Base-by-base conservation (phyloP, 2,888 invertebrate species). In the Sinhomidia bicolor region DNA sequence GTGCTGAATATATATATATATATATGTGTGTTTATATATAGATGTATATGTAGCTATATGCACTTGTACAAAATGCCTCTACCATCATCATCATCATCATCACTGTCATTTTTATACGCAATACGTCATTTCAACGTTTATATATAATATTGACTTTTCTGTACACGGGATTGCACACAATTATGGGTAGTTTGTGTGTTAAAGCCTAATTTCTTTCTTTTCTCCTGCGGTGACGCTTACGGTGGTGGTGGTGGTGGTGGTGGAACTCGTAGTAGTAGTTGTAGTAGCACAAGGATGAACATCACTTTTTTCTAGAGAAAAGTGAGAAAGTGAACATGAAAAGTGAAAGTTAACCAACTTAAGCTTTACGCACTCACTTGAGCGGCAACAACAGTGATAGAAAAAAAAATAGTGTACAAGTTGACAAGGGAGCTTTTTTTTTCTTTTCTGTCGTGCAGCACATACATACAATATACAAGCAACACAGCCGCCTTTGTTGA, bases 291-390 rank as follows among this genome's bases (percentile, higher is more conserved):
- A n/a, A n/a, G 32, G 20, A 71, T 44, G 44, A 71, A 71, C 71
- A 44, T 41, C 12, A 23, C 0, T 41, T 36, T 32, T 36, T 51
- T 51, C 12, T 3, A 57, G n/a, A n/a, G 26, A 62, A 60, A 41
- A 71, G 71, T 71, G 71, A 71, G 71, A 71, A 71, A 65, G 41
- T 41, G 71, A 71, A 71, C 71, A 71, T 44, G 23, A 36, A 71
- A 68, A 71, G 32, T 71, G 20, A 71, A 71, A 44, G 71, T 71
- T 71, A 23, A 17, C 44, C 71, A 71, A 71, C 20, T 71, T 71
- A 71, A 3, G 36, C 23, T 23, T n/a, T 57, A 57, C 57, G 14
- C 14, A 47, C 47, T 47, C 47, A 47, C 47, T 54, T 54, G 54
- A 54, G 54, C 60, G 2, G 20, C 17, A 54, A 17, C 60, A 10